Conservation (phyloP, 2,113 vertebrate genomes). For the Pedetes capensis region DNA sequence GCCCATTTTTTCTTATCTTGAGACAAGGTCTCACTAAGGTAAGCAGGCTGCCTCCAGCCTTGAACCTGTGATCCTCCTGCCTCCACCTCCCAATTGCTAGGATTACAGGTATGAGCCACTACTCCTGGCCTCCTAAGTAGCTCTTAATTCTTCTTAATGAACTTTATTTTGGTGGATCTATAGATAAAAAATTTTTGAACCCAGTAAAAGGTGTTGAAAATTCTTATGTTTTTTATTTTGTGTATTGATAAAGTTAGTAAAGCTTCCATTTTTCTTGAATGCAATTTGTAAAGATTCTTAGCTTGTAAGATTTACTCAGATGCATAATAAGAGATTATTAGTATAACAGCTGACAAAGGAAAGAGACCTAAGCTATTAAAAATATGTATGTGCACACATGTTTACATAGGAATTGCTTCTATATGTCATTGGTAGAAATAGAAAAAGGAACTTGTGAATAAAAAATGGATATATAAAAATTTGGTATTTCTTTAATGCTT, state of each 20-base stretch:
- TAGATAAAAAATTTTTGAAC: neutral
- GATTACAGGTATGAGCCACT: too few relatives aligned
- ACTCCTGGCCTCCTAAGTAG: too few relatives aligned
- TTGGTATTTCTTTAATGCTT: constrained; percentile 26
- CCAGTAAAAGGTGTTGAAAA: neutral
- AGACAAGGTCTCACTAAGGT: too few relatives aligned
- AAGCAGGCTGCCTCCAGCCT: too few relatives aligned
- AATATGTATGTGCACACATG: neutral
- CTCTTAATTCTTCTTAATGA: constrained; percentile 23
- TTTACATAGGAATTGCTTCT: constrained; percentile 6
- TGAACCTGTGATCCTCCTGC: too few relatives aligned
- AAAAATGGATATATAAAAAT: neutral
- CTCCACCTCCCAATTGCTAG: too few relatives aligned
- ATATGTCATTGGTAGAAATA: neutral
- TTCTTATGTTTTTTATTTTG: neutral
- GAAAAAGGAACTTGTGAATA: neutral
- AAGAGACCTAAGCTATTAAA: neutral
- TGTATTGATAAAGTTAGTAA: neutral
- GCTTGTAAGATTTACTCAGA: neutral
- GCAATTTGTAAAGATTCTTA: neutral
- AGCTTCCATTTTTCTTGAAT: neutral
- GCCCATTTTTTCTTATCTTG: too few relatives aligned
- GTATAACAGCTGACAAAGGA: neutral
- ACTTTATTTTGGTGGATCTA: neutral
- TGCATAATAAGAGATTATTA: neutral